These are phyloP conservation scores for Tenualosa ilisha DNA, from an alignment of 2,797 vertebrate genomes.

Conservation along the genomic window DNA sequence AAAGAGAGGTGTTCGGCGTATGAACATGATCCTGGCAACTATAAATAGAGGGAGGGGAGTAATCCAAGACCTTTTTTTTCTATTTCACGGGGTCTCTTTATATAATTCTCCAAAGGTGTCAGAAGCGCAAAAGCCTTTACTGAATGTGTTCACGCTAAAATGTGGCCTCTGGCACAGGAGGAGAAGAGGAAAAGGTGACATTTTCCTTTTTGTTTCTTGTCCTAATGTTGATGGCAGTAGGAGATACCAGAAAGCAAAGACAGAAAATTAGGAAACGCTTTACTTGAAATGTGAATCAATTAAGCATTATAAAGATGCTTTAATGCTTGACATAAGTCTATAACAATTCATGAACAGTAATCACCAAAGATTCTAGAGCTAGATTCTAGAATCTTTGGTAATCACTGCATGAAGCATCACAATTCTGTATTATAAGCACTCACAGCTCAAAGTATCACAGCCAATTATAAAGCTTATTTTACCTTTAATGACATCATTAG, in stretches of 20 bases:
- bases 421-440: too few species aligned
- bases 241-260: background rate
- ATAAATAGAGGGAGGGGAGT: constrained; percentile 67
- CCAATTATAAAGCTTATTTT: too few species aligned
- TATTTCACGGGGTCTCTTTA: background rate
- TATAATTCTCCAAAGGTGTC: constrained; percentile 1
- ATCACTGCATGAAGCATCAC: too few species aligned
- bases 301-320: too few species aligned
- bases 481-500: too few species aligned
- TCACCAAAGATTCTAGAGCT: too few species aligned
- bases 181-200: background rate
- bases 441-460: too few species aligned
- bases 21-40: constrained; percentile 54
- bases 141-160: background rate
- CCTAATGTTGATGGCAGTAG: background rate
- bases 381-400: too few species aligned
- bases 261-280: too few species aligned
- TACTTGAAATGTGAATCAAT: too few species aligned
- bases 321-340: too few species aligned
- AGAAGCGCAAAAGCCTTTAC: background rate
- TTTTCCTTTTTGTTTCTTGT: constrained; percentile 34
- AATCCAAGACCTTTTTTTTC: constrained; percentile 61
- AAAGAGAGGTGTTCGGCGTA: constrained; percentile 58
- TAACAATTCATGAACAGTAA: too few species aligned
- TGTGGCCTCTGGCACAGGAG: background rate